Base-by-base conservation (phyloP, 2,888 invertebrate species). In the Mesorhabditis spiculigera region DNA sequence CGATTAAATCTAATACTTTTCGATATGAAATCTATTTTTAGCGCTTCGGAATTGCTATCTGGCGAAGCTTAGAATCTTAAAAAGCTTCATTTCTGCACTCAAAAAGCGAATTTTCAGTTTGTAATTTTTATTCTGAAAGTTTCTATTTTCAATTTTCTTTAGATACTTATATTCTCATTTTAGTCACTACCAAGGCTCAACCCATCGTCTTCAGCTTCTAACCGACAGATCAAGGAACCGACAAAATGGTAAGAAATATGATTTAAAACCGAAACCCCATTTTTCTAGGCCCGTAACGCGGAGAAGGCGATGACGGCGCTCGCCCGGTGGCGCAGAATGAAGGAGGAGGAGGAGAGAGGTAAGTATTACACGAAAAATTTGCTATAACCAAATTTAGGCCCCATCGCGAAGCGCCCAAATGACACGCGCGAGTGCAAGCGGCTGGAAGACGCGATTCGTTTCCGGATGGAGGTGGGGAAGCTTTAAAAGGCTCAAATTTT, bases 271-370 rank as follows among this genome's bases (percentile, higher is more conserved):
- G 1, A 43, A 72, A 70, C 67, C 70, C 69, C 3, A 13, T 3
- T 13, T 8, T 68, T 81, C n/a, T 68, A 80, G 95, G 95, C 95
- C n/a, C 89, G 95, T 87, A 95, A 95, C 90, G 94, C 95, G 78
- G 95, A 95, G 86, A 95, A 95, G 85, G 95, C 95, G 61, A 95
- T 96, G 97, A 99, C 98, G 45, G 96, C 97, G 0, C 88, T 99
- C 81, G 98, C 98, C 77, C 91, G 98, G 75, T 99, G 98, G 98
- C 90, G 98, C 81, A 94, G 95, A 50, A 95, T 95, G 45, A 96
- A 98, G 86, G 91, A 94, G 73, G 93, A 93, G 66, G 94, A 94
- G 86, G 87, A 86, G 61, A 79, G 74, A n/a, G 45, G 78, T 78
- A 8, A 71, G 73, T 70, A 50, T 44, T 50, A 50, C 58, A 50